Conservation (phyloP, 1,140 invertebrate species). For the Leucophenga varia region DNA sequence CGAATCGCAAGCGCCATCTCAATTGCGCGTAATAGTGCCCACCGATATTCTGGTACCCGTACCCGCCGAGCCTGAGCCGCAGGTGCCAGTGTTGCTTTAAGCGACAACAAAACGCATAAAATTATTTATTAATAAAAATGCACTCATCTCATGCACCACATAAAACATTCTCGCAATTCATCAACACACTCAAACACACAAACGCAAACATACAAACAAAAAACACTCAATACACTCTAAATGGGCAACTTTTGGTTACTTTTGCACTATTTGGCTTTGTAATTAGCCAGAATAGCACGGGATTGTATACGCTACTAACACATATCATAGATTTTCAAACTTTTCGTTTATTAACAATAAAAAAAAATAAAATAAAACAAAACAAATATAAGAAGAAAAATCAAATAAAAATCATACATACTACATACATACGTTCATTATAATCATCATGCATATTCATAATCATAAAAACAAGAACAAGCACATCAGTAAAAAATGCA, state of each 20-base stretch:
- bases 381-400: no score
- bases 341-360: slow-evolving; percentile 20
- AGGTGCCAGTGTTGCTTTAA: no score
- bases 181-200: slow-evolving; percentile 7
- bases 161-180: slow-evolving; percentile 2
- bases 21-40: slow-evolving; percentile 7
- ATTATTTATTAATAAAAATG: no score
- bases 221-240: slow-evolving; percentile 11
- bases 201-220: slow-evolving; percentile 12
- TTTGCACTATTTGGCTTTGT: background rate
- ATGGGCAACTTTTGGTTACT: slow-evolving; percentile 47
- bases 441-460: slow-evolving; percentile 44
- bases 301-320: slow-evolving; percentile 35
- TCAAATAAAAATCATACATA: slow-evolving; percentile 27
- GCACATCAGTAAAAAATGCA: no score
- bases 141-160: slow-evolving; percentile 9
- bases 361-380: slow-evolving; percentile 13
- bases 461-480: slow-evolving; percentile 40
- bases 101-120: no score
- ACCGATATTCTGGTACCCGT: no score
- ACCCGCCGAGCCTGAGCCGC: slow-evolving; percentile 20
- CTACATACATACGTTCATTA: slow-evolving; percentile 15
- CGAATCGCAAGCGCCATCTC: slow-evolving; percentile 7
- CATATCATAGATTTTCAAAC: no score
- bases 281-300: background rate